Base-by-base conservation (phyloP, 30 jellyfish, hydroid and myxozoan species). In the Pelagia noctiluca region DNA sequence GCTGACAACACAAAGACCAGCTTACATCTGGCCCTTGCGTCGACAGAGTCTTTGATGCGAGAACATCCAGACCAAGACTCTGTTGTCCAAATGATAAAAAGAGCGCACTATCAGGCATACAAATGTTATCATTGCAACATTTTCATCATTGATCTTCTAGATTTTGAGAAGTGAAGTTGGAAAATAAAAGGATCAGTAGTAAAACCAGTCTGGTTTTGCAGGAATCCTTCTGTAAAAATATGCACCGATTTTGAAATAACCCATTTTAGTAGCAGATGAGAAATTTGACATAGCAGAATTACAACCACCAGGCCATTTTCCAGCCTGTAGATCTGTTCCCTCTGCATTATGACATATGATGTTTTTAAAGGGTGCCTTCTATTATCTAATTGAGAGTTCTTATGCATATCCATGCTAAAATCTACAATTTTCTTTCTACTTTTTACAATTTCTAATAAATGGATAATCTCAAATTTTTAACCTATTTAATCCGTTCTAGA, bases 11-110 rank as follows among this genome's bases (percentile, higher is more conserved):
- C n/a, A n/a, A n/a, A n/a, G n/a, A n/a, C n/a, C n/a, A n/a, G n/a
- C n/a, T n/a, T n/a, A n/a, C n/a, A n/a, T n/a, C n/a, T n/a, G n/a
- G 57, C 57, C 57, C 57, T 42, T 42, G 57, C 12, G 57, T 42
- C 16, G 57, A 42, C 57, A 42, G 16, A 42, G 57, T 16, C 57
- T 42, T 42, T 16, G 16, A 5, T 42, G 57, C 57, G 8, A 42
- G 8, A 5, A 42, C 57, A 8, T 42, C 57, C 57, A n/a, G n/a
- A n/a, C n/a, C n/a, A n/a, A n/a, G n/a, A n/a, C n/a, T n/a, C n/a
- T n/a, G n/a, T n/a, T n/a, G n/a, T n/a, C n/a, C n/a, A n/a, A n/a
- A n/a, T n/a, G n/a, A 42, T 42, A 8, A 16, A 16, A 42, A 8
- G 12, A 42, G 16, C 12, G 16, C 57, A 5, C 57, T 16, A 16